A percentile compares a stretch with the other conserved stretches of the same genome.
phyloP scores from a whole-genome alignment of 2,888 invertebrate species.

The Lutraria lutraria region DNA sequence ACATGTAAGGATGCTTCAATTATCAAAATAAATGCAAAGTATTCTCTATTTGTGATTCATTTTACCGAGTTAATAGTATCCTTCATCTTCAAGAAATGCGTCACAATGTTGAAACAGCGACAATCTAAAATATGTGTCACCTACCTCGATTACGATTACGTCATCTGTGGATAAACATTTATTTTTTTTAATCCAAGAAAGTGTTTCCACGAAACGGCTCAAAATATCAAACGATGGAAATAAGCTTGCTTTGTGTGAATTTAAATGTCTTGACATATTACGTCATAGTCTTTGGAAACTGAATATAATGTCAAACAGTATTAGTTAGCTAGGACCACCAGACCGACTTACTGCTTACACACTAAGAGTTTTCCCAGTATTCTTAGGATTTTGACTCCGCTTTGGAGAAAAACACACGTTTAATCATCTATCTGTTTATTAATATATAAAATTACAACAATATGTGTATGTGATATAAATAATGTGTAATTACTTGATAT shows the following conservation, averaged over 20 bases:
- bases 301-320: not conserved
- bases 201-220: not conserved
- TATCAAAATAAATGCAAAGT: too few species aligned
- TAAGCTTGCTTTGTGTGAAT: not conserved
- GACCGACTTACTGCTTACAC: too few species aligned
- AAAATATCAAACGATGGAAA: not conserved
- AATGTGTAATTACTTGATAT: too few species aligned
- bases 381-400: too few species aligned
- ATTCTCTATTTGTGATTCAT: too few species aligned
- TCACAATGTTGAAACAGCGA: not conserved
- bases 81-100: not conserved
- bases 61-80: too few species aligned
- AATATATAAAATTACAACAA: too few species aligned
- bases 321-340: not conserved
- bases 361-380: too few species aligned
- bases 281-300: not conserved
- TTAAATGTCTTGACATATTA: constrained; percentile 14
- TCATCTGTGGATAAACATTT: not conserved
- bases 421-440: too few species aligned
- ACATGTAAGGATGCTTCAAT: too few species aligned
- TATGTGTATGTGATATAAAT: too few species aligned
- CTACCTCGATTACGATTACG: not conserved
- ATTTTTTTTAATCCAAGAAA: not conserved
- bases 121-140: not conserved
- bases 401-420: too few species aligned